Percentiles rank a stretch among this genome's conserved stretches.
Evolutionary conservation across 1,140 invertebrate species (phyloP).

Genomic region (Anthonomus grandis): DNA sequence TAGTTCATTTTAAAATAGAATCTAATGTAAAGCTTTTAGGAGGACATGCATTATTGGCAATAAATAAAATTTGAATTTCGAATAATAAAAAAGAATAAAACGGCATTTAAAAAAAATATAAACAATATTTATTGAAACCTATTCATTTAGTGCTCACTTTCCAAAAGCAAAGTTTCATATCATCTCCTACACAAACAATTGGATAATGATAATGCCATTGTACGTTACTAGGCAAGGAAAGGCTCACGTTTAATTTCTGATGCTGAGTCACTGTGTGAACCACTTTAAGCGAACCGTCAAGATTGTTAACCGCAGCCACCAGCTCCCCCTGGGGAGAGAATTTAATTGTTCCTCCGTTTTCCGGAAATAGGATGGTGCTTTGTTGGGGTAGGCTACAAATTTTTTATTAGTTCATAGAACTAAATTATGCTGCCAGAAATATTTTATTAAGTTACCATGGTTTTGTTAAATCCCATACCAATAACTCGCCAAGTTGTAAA

Average conservation of each 20-base stretch:
- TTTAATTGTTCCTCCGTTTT: slow-evolving; percentile 56
- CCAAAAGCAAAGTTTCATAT: slow-evolving; percentile 62
- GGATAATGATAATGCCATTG: slow-evolving; percentile 63
- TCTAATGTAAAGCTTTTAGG: too few species aligned
- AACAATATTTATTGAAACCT: too few species aligned
- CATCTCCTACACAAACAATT: slow-evolving; percentile 59
- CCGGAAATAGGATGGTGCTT: slow-evolving; percentile 55
- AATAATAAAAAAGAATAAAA: too few species aligned
- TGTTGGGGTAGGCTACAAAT: slow-evolving; percentile 54
- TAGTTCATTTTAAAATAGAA: too few species aligned
- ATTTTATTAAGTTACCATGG: slow-evolving; percentile 49
- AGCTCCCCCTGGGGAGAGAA: slow-evolving; percentile 57
- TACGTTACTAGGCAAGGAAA: slow-evolving; percentile 57
- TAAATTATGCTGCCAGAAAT: background rate
- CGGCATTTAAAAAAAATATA: too few species aligned
- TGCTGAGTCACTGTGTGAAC: slow-evolving; percentile 56
- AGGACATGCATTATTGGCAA: too few species aligned
- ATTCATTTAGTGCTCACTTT: slow-evolving; percentile 57
- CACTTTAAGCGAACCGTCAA: slow-evolving; percentile 59
- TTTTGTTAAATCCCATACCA: slow-evolving; percentile 61
- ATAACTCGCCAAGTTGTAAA: slow-evolving; percentile 59
- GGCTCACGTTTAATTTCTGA: slow-evolving; percentile 51
- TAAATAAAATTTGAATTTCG: too few species aligned
- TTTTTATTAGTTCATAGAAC: background rate
- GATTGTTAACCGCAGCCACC: slow-evolving; percentile 58